A percentile compares a stretch with the other conserved stretches of the same genome.
phyloP scores from a whole-genome alignment of 1,140 invertebrate genomes.

The Cepaea nemoralis region DNA sequence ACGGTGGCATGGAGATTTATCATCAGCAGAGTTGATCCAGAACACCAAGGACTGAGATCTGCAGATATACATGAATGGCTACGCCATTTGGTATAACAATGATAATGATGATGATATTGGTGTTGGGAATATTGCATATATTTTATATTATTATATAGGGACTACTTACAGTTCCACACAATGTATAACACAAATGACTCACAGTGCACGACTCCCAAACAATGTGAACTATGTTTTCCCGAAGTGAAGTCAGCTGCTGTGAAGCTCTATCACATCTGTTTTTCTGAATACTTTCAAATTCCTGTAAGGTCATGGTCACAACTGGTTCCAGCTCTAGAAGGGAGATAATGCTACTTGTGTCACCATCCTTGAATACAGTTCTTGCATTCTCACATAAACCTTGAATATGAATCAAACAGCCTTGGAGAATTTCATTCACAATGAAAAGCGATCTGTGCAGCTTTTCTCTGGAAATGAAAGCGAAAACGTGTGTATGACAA shows the following conservation, averaged over 20 bases:
- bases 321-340: constrained; percentile 61
- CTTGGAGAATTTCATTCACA: constrained; percentile 71
- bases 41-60: too few species aligned
- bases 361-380: constrained; percentile 57
- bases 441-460: constrained; percentile 65
- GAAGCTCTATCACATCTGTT: constrained; percentile 56
- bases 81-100: too few species aligned
- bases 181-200: constrained; percentile 43
- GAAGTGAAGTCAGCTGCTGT: constrained; percentile 57
- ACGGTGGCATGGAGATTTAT: too few species aligned
- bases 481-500: too few species aligned
- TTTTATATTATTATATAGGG: too few species aligned
- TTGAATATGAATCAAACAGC: constrained; percentile 67
- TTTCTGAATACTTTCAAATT: constrained; percentile 64
- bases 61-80: too few species aligned
- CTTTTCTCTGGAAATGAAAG: constrained; percentile 50
- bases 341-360: constrained; percentile 56
- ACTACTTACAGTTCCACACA: too few species aligned
- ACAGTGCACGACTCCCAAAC: constrained; percentile 71
- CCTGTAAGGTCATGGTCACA: constrained; percentile 60
- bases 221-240: constrained; percentile 66
- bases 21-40: too few species aligned
- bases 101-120: too few species aligned
- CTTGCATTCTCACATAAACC: constrained; percentile 67
- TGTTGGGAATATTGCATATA: too few species aligned